A percentile compares a stretch with the other conserved stretches of the same genome.
phyloP scores from a whole-genome alignment of 2,888 invertebrate species.

The Anorthoa munda region DNA sequence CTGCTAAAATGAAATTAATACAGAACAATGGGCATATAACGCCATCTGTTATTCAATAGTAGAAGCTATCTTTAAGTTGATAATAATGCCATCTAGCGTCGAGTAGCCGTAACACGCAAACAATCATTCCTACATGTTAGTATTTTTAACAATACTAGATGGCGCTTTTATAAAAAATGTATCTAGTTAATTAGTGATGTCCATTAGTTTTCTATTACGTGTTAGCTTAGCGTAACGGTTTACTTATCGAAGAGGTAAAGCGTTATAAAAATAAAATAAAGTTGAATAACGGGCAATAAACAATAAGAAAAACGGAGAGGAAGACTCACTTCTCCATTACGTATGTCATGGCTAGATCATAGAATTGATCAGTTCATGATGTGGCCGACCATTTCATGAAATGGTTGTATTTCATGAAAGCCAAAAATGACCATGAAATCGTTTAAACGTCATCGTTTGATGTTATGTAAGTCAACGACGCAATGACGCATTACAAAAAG shows the following conservation, averaged over 20 bases:
- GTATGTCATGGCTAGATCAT: too few species aligned
- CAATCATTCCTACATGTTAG: neutral
- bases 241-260: too few species aligned
- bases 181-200: constrained; percentile 21
- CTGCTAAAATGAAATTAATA: neutral
- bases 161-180: neutral
- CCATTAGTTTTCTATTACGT: neutral
- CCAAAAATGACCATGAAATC: too few species aligned
- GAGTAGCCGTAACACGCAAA: constrained; percentile 52
- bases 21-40: neutral
- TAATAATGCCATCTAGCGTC: constrained; percentile 65
- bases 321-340: too few species aligned
- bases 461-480: too few species aligned
- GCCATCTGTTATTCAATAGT: constrained; percentile 58
- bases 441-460: too few species aligned
- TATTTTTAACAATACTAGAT: constrained; percentile 12
- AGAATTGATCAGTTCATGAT: too few species aligned
- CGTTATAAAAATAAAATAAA: neutral
- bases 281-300: neutral
- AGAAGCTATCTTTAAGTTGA: neutral
- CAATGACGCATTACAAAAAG: too few species aligned
- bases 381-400: too few species aligned
- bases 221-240: neutral
- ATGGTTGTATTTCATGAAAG: too few species aligned
- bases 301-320: too few species aligned